phyloP scores from a whole-genome alignment of 2,797 vertebrate genomes.

The Hyperoplus immaculatus region DNA sequence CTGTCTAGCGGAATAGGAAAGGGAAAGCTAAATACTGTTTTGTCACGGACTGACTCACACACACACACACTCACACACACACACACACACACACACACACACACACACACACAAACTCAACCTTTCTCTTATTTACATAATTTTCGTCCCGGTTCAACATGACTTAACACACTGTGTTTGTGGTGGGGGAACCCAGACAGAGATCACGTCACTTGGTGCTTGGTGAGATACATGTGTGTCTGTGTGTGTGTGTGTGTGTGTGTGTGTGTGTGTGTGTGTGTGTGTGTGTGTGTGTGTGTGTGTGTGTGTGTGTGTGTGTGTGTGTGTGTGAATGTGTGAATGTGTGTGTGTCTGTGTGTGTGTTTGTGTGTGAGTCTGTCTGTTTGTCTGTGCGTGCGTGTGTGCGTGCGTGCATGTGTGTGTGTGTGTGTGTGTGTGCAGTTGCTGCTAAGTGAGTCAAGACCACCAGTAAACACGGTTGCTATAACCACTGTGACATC shows the following conservation, averaged over 20 bases:
- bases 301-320: constrained; percentile 32
- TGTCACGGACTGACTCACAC: constrained; percentile 47
- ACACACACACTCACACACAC: constrained; percentile 43
- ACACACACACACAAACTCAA: constrained; percentile 44
- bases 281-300: constrained; percentile 10
- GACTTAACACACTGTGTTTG: constrained; percentile 52
- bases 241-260: constrained; percentile 18
- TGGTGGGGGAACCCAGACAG: constrained; percentile 56
- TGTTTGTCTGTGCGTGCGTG: constrained; percentile 9
- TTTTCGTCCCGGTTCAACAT: constrained; percentile 56
- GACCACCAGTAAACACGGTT: constrained; percentile 61
- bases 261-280: constrained; percentile 9
- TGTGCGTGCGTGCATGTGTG: neutral
- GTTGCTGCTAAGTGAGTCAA: constrained; percentile 63
- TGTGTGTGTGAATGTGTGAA: constrained; percentile 19
- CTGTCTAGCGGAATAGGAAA: constrained; percentile 5
- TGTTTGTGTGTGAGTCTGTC: neutral
- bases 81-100: constrained; percentile 41
- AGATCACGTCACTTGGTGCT: constrained; percentile 40
- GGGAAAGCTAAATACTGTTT: constrained; percentile 66
- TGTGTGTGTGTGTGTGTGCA: neutral
- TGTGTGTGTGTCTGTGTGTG: constrained; percentile 18
- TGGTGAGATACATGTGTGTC: constrained; percentile 33
- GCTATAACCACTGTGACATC: constrained; percentile 58
- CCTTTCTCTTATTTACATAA: constrained; percentile 63